A percentile compares a stretch with the other conserved stretches of the same genome.
Conservation (phyloP, 2,113 vertebrate species). For the Marmota monax region DNA sequence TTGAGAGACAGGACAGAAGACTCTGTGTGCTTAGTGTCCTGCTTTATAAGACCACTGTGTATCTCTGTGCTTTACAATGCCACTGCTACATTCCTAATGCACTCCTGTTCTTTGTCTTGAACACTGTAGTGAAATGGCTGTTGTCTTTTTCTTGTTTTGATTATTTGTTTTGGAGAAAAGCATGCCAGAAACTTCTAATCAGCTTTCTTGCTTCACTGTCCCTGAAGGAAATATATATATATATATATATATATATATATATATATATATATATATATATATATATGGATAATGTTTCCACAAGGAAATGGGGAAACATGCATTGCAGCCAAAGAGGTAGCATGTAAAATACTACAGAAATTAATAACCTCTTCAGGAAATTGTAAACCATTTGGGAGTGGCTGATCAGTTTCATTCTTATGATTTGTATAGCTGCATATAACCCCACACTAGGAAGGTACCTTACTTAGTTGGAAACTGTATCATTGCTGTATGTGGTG, state of each 20-base stretch:
- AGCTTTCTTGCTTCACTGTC: background rate
- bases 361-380: background rate
- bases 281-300: background rate
- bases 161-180: background rate
- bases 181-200: background rate
- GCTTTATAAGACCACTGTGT: background rate
- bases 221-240: background rate
- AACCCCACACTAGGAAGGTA: background rate
- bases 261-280: too few relatives aligned
- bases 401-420: background rate
- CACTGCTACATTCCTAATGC: background rate
- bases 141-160: background rate
- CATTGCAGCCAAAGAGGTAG: background rate
- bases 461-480: background rate
- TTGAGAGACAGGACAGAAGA: background rate
- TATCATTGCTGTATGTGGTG: background rate
- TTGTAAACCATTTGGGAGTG: background rate
- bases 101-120: background rate
- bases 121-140: background rate
- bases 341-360: background rate
- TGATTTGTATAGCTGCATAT: background rate
- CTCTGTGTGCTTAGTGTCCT: background rate
- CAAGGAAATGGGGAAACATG: background rate
- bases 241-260: background rate
- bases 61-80: background rate